Evolutionary conservation across 2,113 vertebrate genomes (phyloP).

Genomic region (Sprattus sprattus): DNA sequence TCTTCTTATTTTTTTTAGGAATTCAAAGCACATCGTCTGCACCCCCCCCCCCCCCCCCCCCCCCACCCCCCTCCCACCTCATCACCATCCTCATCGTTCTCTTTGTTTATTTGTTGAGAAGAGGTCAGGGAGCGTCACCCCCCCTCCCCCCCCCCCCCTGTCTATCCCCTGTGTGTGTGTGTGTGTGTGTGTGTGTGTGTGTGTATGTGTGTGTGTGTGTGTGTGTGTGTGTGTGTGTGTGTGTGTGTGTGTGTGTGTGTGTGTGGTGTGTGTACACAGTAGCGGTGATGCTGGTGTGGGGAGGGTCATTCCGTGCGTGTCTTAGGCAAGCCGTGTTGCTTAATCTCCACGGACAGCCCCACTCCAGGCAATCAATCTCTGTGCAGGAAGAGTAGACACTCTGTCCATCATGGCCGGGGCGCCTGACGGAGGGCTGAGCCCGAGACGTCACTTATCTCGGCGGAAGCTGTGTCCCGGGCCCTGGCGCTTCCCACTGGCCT

Average conservation of each 20-base stretch:
- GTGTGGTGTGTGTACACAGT: background rate
- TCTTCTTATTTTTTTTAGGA: background rate
- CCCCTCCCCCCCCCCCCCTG: background rate
- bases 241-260: background rate
- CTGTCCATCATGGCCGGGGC: constrained; percentile 55
- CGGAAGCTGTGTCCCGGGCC: constrained; percentile 27
- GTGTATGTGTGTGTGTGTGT: constrained; percentile 1
- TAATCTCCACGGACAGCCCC: constrained; percentile 57
- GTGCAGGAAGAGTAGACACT: constrained; percentile 54
- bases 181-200: constrained; percentile 8
- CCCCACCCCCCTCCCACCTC: background rate
- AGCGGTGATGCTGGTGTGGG: background rate
- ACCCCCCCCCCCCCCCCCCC: too few relatives aligned
- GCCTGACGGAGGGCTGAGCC: constrained; percentile 48
- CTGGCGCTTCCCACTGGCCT: constrained; percentile 22
- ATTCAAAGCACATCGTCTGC: background rate
- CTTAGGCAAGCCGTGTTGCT: constrained; percentile 49
- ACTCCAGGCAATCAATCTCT: constrained; percentile 58
- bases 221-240: background rate
- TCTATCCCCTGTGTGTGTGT: background rate
- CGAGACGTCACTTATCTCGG: constrained; percentile 51
- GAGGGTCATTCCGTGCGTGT: constrained; percentile 5
- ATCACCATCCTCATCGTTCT: background rate
- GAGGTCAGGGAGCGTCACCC: background rate
- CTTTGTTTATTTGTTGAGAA: background rate